Percentiles rank a stretch among this genome's conserved stretches.
Evolutionary conservation across 2,888 invertebrate genomes (phyloP).

Genomic region (Chloroclystis v-ata): DNA sequence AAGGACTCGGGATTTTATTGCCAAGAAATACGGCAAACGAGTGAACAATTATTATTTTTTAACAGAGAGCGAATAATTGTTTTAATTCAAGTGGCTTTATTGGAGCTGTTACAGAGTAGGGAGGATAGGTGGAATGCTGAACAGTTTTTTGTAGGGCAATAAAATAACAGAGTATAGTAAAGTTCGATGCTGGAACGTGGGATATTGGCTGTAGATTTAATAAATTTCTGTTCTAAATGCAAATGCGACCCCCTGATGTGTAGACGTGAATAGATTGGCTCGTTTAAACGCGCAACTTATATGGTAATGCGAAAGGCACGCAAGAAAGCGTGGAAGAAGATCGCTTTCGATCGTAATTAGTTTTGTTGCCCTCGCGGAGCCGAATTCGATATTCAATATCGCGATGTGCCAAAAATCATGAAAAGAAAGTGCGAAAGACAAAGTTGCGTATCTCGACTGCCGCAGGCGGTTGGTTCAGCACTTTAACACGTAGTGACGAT

Average conservation of each 20-base stretch:
- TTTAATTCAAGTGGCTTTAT: constrained; percentile 12
- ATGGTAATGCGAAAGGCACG: constrained; percentile 78
- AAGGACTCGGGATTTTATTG: constrained; percentile 40
- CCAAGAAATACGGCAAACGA: constrained; percentile 26
- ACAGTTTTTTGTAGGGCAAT: constrained; percentile 53
- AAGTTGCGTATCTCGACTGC: background rate
- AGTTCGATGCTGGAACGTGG: constrained; percentile 73
- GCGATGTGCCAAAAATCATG: constrained; percentile 14
- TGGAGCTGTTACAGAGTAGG: constrained; percentile 10
- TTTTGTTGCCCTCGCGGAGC: constrained; percentile 64
- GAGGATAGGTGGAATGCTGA: constrained; percentile 29
- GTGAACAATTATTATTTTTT: constrained; percentile 22
- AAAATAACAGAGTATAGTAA: constrained; percentile 65
- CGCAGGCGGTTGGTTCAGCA: background rate
- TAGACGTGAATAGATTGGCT: constrained; percentile 79
- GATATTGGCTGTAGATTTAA: constrained; percentile 79
- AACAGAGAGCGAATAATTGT: constrained; percentile 10
- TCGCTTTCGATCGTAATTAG: constrained; percentile 75
- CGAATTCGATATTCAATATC: constrained; percentile 61
- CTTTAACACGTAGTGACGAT: background rate
- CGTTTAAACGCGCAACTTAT: constrained; percentile 78
- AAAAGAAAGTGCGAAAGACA: background rate
- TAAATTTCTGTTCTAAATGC: constrained; percentile 79
- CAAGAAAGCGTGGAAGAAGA: constrained; percentile 76
- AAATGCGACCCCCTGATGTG: constrained; percentile 78